Base-by-base conservation (phyloP, 2,888 invertebrate species). In the Caenorhabditis imperialis region DNA sequence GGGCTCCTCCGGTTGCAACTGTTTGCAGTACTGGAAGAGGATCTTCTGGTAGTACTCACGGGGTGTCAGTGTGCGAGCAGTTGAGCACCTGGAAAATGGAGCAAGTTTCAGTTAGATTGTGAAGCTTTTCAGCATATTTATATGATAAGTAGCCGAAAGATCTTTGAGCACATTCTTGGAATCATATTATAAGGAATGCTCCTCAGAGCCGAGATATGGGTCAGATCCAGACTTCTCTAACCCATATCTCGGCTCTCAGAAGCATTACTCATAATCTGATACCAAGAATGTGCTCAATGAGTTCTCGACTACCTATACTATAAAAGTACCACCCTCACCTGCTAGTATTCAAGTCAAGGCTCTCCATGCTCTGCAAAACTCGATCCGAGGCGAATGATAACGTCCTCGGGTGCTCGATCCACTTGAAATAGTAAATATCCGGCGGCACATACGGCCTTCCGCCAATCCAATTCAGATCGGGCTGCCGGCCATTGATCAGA, bases 381-480 rank as follows among this genome's bases (percentile, higher is more conserved):
- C 86, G 77, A 51, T 88, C 88, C 4, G 85, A 85, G 7, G 85
- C 85, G 53, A 86, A 87, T 38, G 85, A 85, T 7, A 88, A 53
- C 7, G 88, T 88, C 23, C 88, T 78, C n/a, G 88, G 88, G 42
- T 88, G 88, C 57, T 88, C 88, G 63, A 88, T 88, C 88, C 88
- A 88, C 76, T 86, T 86, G 79, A 87, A 88, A 54, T 85, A 87
- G 70, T 86, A 88, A 60, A 88, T 88, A 72, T 88, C 88, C 6
- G 83, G 84, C 8, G 88, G 88, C 8, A 88, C 85, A 73, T 82
- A 88, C 1, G 88, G 88, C 20, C 78, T 54, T 33, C 85, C 86
- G n/a, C 87, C 87, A 25, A 86, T 83, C 85, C 85, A 86, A 60
- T 85, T 85, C 78, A 84, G 51, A 50, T 84, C 81, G 0, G 86